Evolutionary conservation across 2,888 invertebrate species (phyloP).

Genomic region (Drosophila neonasuta): DNA sequence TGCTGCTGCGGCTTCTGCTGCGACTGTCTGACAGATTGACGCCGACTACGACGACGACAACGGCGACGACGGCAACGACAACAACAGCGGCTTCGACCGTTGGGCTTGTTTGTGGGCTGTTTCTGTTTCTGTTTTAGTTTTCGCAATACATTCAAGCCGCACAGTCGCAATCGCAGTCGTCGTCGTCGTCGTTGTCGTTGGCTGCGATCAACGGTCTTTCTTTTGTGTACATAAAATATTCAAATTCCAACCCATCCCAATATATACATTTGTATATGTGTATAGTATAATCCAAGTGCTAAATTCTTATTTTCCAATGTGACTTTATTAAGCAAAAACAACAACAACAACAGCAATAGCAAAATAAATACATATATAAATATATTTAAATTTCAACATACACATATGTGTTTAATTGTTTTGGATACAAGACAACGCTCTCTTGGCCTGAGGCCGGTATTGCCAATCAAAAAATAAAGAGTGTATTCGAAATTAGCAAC

Average conservation of each 20-base stretch:
- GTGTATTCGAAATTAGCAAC: conserved; percentile 64
- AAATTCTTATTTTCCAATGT: conserved; percentile 22
- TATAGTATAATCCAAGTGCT: conserved; percentile 24
- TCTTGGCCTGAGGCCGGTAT: conserved; percentile 30
- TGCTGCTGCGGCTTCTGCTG: conserved; percentile 33
- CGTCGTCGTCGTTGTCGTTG: conserved; percentile 8
- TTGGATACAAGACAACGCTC: conserved; percentile 32
- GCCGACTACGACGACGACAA: conserved; percentile 35
- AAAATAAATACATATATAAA: conserved; percentile 3
- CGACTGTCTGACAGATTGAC: conserved; percentile 32
- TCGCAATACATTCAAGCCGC: conserved; percentile 73
- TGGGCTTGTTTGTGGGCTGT: conserved; percentile 54
- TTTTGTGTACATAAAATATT: conserved; percentile 37
- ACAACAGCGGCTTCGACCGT: conserved; percentile 48
- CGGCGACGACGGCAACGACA: conserved; percentile 43
- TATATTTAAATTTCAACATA: conserved; percentile 18
- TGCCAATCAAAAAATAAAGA: conserved; percentile 46
- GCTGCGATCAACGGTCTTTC: conserved; percentile 21
- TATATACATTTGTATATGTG: background rate
- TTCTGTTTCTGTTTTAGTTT: conserved; percentile 68
- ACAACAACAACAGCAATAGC: background rate
- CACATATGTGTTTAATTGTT: conserved; percentile 18
- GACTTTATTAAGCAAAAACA: conserved; percentile 16
- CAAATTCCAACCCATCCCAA: conserved; percentile 22
- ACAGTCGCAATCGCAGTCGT: conserved; percentile 55